Evolutionary conservation across 1,140 invertebrate genomes (phyloP), one percentile per base, ranked within the genome.

Genomic region (Aphelenchoides besseyi): DNA sequence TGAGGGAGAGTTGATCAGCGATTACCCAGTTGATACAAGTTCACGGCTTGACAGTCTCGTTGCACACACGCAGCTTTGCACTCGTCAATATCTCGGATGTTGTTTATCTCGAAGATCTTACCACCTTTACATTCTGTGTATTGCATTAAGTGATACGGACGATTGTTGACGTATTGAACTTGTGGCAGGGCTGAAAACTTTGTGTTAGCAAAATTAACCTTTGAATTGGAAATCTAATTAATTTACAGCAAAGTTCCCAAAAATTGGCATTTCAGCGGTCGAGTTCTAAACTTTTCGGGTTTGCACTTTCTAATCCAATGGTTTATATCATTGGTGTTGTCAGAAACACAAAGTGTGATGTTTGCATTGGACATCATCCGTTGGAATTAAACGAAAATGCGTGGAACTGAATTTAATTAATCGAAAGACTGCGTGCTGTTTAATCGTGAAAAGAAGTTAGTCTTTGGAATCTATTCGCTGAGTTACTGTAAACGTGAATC

Each of bases 51-150:
- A 41, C 76, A 78, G 30, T 78, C 74, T 37, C 72, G 63, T 32
- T 73, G 73, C 3, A 78, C 30, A 77, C 76, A 78, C 2, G 76
- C 76, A n/a, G 78, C 41, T 62, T 78, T 78, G 57, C 76, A 78
- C 62, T 78, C 77, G 48, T 78, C 76, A 23, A 78, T 78, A 53
- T 78, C 76, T 28, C 36, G 76, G 8, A 77, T 67, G 26, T 80
- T 57, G 18, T 81, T 72, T 28, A 78, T 80, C 63, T 78, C 76
- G 54, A 67, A 78, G 3, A 78, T 75, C 68, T 78, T 78, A 3
- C 76, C 76, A 35, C 76, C 76, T 35, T 55, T 52, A 37, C 76
- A 78, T 67, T 78, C 76, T 26, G 72, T 79, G 29, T 75, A 73
- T 57, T 78, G 76, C 71, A 78, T 73, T 30, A 78, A 55, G 72